Evolutionary conservation across 2,797 vertebrate species (phyloP), one percentile per base, ranked within the genome.

Genomic region (Somateria mollissima): DNA sequence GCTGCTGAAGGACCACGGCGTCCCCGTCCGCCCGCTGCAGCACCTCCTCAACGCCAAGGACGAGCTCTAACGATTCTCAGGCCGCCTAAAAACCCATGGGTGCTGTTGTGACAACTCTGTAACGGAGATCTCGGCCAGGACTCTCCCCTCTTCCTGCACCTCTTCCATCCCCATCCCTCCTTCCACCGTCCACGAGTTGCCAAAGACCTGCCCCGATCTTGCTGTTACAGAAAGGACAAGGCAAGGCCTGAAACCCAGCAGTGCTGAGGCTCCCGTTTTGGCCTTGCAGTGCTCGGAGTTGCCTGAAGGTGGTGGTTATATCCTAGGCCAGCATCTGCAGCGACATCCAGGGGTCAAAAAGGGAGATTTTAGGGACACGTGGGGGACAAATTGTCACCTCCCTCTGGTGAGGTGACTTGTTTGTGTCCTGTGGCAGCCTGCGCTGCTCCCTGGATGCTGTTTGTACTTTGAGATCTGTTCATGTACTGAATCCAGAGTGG

Each of bases 21-120:
- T 94, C 49, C 41, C 91, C 0, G 49, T 89, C 64, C 91, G 1
- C 79, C 89, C 89, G 0, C 73, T 90, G 60, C 97, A 95, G 79
- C 88, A 95, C 94, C 96, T 97, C 60, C 19, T 83, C 96, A 85
- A 95, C 95, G 76, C 98, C 97, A 97, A 97, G 97, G 97, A 98
- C 97, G 97, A 99, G 97, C 97, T 99, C 97, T 98, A 98, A 98
- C 84, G 64, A 97, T 47, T 60, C 51, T 79, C 11, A 1, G 30
- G 69, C 54, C n/a, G 7, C 32, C 1, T 10, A 58, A 60, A 73
- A 92, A 75, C 49, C 73, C 14, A 11, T 8, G n/a, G 85, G 73
- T 92, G 70, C 84, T 82, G 49, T 67, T 15, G 32, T 72, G 90
- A 64, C 54, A 28, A 21, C 57, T 20, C 27, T 54, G 65, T 88